These are phyloP conservation scores for Tychaedon coryphoeus DNA, from an alignment of 2,113 vertebrate genomes.

Conservation along the genomic window DNA sequence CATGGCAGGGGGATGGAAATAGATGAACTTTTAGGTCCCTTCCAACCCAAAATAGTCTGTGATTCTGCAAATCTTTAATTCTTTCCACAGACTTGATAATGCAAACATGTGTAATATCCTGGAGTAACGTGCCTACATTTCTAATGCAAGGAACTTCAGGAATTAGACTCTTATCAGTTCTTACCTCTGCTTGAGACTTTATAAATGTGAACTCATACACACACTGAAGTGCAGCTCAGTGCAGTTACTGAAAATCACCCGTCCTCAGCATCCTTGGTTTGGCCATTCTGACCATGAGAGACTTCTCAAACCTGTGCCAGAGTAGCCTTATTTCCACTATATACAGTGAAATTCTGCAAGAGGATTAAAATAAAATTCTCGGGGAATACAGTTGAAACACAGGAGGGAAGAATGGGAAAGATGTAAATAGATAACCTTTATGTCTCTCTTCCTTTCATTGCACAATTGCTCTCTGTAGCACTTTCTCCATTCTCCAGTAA, in stretches of 20 bases:
- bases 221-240: fast-evolving
- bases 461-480: background rate
- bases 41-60: background rate
- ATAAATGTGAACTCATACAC: background rate
- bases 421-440: background rate
- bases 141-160: background rate
- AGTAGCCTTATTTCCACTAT: background rate
- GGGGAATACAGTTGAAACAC: background rate
- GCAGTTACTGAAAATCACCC: background rate
- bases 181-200: background rate
- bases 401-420: background rate
- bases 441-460: background rate
- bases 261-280: background rate
- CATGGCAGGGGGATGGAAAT: background rate
- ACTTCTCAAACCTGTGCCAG: background rate
- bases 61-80: background rate
- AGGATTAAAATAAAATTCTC: background rate
- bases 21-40: background rate
- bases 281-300: background rate
- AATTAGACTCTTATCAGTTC: background rate
- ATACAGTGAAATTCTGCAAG: background rate
- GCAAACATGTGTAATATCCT: background rate
- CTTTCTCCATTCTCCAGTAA: background rate
- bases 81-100: background rate
- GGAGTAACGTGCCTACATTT: background rate